Conservation (phyloP, 2,797 vertebrate genomes). For the Acridotheres tristis region DNA sequence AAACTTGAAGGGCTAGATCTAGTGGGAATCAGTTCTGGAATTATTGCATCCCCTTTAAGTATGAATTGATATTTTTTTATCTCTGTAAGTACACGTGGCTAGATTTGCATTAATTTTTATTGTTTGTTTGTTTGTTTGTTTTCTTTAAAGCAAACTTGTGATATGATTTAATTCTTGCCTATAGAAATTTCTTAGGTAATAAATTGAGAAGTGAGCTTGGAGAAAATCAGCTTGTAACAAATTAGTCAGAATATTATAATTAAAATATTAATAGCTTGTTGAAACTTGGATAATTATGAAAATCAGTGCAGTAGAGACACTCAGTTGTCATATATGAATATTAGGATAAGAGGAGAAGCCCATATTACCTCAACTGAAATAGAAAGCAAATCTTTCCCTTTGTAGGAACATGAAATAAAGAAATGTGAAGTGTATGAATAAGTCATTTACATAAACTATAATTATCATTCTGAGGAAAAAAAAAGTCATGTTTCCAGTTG, state of each 20-base stretch:
- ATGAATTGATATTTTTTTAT: neutral
- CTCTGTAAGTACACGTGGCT: neutral
- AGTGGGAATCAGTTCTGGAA: neutral
- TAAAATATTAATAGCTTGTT: constrained; percentile 33
- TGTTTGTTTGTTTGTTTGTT: neutral
- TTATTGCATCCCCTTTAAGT: neutral
- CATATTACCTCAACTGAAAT: neutral
- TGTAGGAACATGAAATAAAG: neutral
- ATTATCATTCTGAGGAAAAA: neutral
- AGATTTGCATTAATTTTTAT: neutral
- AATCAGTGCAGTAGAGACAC: constrained; percentile 26
- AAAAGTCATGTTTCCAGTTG: neutral
- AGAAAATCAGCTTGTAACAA: constrained; percentile 6
- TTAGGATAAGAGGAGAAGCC: neutral
- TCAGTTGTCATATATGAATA: neutral
- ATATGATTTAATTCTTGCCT: constrained; percentile 3
- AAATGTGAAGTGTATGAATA: neutral
- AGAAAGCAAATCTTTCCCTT: neutral
- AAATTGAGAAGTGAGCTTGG: constrained; percentile 22
- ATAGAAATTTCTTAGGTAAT: constrained; percentile 10
- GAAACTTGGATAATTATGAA: constrained; percentile 47
- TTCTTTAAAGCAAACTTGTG: neutral
- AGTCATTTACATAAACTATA: neutral
- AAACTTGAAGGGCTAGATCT: neutral
- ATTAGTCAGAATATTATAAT: constrained; percentile 5